Base-by-base conservation (phyloP, 2,113 vertebrate species). In the Alces alces region DNA sequence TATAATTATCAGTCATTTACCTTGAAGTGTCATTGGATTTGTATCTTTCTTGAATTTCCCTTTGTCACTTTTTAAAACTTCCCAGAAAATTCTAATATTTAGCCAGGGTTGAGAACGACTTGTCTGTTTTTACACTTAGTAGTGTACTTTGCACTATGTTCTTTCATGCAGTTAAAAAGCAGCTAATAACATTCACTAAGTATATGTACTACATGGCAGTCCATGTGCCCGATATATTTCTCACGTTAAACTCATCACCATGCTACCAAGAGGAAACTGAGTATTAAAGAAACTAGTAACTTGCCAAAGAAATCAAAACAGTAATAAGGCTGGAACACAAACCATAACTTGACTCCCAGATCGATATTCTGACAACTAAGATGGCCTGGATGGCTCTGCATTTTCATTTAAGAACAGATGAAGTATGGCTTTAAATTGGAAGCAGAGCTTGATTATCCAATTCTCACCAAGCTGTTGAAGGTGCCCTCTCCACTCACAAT, bases 331-430 rank as follows among this genome's bases (percentile, higher is more conserved):
- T 33, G 57, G 11, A 9, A 80, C 7, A 58, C 39, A 19, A 86
- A 78, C 19, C 4, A 15, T 82, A 54, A 33, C 17, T 23, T 36
- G 14, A 25, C 19, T 66, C 50, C 12, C 61, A 78, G 54, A 78
- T 87, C 33, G 43, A 47, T 27, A 25, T 66, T 89, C 54, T 61
- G 45, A 60, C 11, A 79, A 76, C 36, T 36, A 7, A 64, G 8
- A 14, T 66, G 33, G 27, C 17, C 45, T 70, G 8, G 36, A 60
- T 70, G 43, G 16, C 27, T 73, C 17, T 6, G 25, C 30, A 60
- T 50, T 89, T 61, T 52, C 55, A 96, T 25, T 60, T 36, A 87
- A 96, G 73, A 78, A 55, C 47, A 54, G 21, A 25, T 8, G 45
- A 84, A 54, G 17, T 55, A 13, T 33, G 2, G 5, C 2, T 96